Evolutionary conservation across 2,797 vertebrate species (phyloP).

Genomic region (Crotalus adamanteus): DNA sequence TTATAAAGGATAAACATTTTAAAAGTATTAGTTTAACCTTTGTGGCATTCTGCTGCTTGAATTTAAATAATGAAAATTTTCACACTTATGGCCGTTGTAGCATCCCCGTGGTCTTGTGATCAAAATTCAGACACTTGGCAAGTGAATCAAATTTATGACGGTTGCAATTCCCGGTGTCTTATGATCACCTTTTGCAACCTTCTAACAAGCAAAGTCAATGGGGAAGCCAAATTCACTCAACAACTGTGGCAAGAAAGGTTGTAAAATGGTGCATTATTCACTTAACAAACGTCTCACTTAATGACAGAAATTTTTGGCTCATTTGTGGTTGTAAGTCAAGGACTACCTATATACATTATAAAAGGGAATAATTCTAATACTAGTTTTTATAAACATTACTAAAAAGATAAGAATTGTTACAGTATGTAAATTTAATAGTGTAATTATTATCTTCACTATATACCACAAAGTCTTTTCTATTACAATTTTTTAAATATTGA

Average conservation of each 20-base stretch:
- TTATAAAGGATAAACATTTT: not conserved
- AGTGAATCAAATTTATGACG: not conserved
- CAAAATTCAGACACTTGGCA: not conserved
- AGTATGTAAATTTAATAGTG: not conserved
- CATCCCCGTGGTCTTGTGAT: not conserved
- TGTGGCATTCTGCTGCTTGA: not conserved
- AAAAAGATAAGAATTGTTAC: not conserved
- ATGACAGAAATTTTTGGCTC: not conserved
- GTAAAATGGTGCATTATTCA: not conserved
- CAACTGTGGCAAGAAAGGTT: not conserved
- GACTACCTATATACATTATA: not conserved
- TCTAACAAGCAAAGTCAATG: not conserved
- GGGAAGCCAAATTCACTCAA: not conserved
- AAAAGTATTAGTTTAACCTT: not conserved
- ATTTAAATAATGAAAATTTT: not conserved
- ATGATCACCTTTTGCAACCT: not conserved
- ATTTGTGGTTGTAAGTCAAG: not conserved
- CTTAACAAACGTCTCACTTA: not conserved
- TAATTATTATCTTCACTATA: not conserved
- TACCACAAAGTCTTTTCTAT: not conserved
- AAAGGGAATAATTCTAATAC: not conserved
- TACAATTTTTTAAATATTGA: not conserved
- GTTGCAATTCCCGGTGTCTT: not conserved
- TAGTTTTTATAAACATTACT: not conserved
- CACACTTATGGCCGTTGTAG: not conserved